Conservation (phyloP, 2,888 invertebrate species). For the Plagodis dolabraria region DNA sequence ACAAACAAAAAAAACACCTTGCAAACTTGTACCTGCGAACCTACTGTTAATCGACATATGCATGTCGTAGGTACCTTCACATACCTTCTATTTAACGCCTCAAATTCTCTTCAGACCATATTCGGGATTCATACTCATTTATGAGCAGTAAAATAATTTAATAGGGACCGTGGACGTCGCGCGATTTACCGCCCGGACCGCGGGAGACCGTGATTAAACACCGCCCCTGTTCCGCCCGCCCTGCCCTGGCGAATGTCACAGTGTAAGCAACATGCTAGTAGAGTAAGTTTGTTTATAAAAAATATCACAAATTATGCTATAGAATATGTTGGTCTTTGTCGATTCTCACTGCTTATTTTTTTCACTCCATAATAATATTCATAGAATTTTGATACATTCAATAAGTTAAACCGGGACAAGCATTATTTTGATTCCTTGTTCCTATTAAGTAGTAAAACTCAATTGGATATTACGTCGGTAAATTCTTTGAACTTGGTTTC, state of each 20-base stretch:
- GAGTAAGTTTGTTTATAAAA: background rate
- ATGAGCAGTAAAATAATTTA: constrained; percentile 61
- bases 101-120: constrained; percentile 26
- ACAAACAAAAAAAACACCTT: too few species aligned
- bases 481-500: too few species aligned
- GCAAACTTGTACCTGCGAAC: too few species aligned
- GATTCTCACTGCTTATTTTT: too few species aligned
- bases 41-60: too few species aligned
- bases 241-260: constrained; percentile 3
- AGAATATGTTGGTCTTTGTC: too few species aligned
- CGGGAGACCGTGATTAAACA: constrained; percentile 67
- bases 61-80: background rate
- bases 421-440: too few species aligned
- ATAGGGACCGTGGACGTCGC: constrained; percentile 43
- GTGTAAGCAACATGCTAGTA: constrained; percentile 1
- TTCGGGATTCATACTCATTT: constrained; percentile 32
- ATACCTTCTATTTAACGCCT: constrained; percentile 8
- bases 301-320: background rate
- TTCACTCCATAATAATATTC: too few species aligned
- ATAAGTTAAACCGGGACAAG: too few species aligned
- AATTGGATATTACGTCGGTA: too few species aligned
- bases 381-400: too few species aligned
- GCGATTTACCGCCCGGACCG: constrained; percentile 56
- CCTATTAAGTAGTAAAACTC: too few species aligned
- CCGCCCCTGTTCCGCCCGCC: constrained; percentile 16